Conservation (phyloP, 2,113 vertebrate species). For the Cichladusa arquata region DNA sequence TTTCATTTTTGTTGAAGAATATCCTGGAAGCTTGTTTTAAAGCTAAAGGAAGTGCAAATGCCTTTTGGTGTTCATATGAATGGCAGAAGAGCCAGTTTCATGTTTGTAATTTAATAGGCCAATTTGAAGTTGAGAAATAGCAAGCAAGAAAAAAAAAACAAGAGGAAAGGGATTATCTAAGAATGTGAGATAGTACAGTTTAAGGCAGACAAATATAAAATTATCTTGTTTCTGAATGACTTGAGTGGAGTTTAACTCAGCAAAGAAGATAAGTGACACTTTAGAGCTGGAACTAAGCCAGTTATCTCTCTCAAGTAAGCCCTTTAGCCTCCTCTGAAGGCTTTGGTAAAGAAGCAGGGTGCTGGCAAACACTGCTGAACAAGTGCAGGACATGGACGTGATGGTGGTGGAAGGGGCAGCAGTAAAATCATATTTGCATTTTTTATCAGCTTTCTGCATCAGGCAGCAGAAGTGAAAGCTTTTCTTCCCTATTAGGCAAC, state of each 20-base stretch:
- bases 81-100: not conserved
- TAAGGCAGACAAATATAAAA: conserved; percentile 48
- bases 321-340: not conserved
- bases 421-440: not conserved
- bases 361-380: not conserved
- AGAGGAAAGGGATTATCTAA: conserved; percentile 1
- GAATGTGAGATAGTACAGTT: conserved; percentile 24
- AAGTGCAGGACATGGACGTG: not conserved
- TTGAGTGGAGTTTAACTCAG: not conserved
- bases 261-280: not conserved
- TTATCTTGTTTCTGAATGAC: conserved; percentile 55
- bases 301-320: not conserved
- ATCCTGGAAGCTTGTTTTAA: not conserved
- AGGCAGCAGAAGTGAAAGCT: not conserved
- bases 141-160: not conserved
- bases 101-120: conserved; percentile 4
- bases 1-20: not conserved
- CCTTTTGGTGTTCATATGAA: conserved; percentile 39
- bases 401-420: not conserved
- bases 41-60: not conserved
- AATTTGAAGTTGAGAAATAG: conserved; percentile 33
- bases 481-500: not conserved
- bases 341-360: not conserved
- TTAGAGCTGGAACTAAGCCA: not conserved
- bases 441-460: not conserved